A percentile compares a stretch with the other conserved stretches of the same genome.
These are phyloP conservation scores for Arvicanthis niloticus DNA, from an alignment of 2,113 vertebrate species.

Conservation along the genomic window DNA sequence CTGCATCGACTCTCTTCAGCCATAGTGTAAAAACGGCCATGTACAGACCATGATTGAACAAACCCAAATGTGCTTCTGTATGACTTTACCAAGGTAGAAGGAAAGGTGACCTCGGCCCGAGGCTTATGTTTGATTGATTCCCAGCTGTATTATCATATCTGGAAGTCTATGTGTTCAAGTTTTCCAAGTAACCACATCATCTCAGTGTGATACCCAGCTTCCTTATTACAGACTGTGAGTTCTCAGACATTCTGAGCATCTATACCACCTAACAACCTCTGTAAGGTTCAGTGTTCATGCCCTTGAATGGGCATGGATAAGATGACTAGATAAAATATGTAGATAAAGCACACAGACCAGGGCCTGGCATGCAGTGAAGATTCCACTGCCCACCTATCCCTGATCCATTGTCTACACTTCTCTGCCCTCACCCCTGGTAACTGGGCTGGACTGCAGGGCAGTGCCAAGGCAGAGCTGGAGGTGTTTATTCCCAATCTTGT, in stretches of 20 bases:
- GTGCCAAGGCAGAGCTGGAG: not conserved
- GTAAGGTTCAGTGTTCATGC: not conserved
- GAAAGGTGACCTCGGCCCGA: not conserved
- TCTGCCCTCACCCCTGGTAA: not conserved
- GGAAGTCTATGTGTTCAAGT: not conserved
- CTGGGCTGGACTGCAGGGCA: not conserved
- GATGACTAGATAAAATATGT: not conserved
- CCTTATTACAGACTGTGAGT: not conserved
- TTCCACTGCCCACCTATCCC: not conserved
- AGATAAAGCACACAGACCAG: not conserved
- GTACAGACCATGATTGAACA: not conserved
- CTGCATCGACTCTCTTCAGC: not conserved
- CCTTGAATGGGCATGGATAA: not conserved
- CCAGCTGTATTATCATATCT: not conserved
- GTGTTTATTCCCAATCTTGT: not conserved
- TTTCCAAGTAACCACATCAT: not conserved
- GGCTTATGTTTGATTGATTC: not conserved
- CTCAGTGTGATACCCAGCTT: not conserved
- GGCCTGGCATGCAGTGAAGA: not conserved
- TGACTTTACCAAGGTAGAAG: not conserved
- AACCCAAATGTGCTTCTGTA: not conserved
- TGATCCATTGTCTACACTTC: not conserved
- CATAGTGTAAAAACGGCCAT: not conserved
- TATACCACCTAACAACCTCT: not conserved
- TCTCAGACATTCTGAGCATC: not conserved